A percentile compares a stretch with the other conserved stretches of the same genome.
Conservation (phyloP, 92 coral and sea anemone genomes). For the Palythoa grandiflora region DNA sequence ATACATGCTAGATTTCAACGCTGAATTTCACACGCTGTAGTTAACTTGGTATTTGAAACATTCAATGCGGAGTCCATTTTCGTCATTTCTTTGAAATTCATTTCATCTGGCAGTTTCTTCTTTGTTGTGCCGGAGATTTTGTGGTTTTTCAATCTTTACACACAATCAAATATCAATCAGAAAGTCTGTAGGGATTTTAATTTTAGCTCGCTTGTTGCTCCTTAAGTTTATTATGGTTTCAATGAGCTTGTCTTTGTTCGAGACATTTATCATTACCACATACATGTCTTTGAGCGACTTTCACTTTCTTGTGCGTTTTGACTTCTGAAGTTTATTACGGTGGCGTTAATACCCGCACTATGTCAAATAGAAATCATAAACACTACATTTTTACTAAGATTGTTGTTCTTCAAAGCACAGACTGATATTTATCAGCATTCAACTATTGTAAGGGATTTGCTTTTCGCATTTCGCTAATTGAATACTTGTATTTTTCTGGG, state of each 20-base stretch:
- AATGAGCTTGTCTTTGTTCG: not conserved
- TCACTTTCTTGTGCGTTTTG: not conserved
- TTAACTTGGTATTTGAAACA: not conserved
- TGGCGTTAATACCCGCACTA: not conserved
- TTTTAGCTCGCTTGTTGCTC: not conserved
- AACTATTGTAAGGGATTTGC: conserved; percentile 2
- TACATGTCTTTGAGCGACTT: not conserved
- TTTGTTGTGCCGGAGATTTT: not conserved
- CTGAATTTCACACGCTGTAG: not conserved
- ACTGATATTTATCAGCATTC: conserved; percentile 11
- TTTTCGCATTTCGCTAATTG: conserved; percentile 15
- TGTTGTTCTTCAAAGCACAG: not conserved
- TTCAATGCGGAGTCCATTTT: not conserved
- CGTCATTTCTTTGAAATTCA: not conserved
- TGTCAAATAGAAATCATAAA: too few species aligned
- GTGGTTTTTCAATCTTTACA: not conserved
- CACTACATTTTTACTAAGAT: not conserved
- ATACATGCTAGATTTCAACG: not conserved
- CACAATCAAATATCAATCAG: conserved; percentile 31
- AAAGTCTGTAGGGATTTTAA: not conserved
- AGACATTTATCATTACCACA: not conserved
- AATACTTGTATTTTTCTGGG: conserved; percentile 7
- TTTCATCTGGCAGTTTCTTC: not conserved
- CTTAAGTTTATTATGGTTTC: not conserved
- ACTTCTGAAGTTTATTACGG: not conserved